Evolutionary conservation across 2,888 invertebrate species (phyloP).

Genomic region (Drosophila bunnanda): DNA sequence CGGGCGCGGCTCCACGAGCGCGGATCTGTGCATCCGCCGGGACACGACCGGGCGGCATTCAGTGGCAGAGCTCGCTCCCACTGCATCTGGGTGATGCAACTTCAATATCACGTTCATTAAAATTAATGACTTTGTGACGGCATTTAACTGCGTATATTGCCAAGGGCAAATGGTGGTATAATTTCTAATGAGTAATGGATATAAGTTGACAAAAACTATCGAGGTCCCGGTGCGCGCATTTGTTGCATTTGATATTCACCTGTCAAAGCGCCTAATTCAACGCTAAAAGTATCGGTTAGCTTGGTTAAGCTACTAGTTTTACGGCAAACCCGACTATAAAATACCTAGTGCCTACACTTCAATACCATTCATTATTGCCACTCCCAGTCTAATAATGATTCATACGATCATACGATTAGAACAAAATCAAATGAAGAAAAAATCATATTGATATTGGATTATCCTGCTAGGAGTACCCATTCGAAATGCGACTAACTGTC

Average conservation of each 20-base stretch:
- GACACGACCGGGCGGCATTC: conserved; percentile 11
- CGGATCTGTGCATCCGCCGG: conserved; percentile 27
- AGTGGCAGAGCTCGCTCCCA: conserved; percentile 48
- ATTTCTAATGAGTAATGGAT: conserved; percentile 63
- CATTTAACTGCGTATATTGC: not conserved
- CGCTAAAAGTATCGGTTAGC: not conserved
- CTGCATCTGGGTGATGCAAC: conserved; percentile 41
- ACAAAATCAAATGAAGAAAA: no score
- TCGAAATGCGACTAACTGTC: no score
- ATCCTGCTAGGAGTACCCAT: no score
- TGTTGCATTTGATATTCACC: not conserved
- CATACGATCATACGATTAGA: no score
- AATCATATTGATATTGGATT: no score
- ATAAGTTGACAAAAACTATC: conserved; percentile 28
- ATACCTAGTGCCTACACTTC: no score
- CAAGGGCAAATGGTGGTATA: conserved; percentile 27
- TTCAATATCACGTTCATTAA: conserved; percentile 73
- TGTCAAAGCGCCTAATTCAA: not conserved
- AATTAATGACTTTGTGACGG: conserved; percentile 68
- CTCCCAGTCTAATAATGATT: no score
- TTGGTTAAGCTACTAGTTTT: not conserved
- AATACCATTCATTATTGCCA: no score
- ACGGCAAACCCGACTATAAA: not conserved
- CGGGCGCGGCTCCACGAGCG: conserved; percentile 2
- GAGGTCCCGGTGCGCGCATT: not conserved